Percentiles rank a stretch among this genome's conserved stretches.
These are phyloP conservation scores for Chaitophorus viminalis DNA, from an alignment of 2,888 invertebrate genomes.

Conservation along the genomic window DNA sequence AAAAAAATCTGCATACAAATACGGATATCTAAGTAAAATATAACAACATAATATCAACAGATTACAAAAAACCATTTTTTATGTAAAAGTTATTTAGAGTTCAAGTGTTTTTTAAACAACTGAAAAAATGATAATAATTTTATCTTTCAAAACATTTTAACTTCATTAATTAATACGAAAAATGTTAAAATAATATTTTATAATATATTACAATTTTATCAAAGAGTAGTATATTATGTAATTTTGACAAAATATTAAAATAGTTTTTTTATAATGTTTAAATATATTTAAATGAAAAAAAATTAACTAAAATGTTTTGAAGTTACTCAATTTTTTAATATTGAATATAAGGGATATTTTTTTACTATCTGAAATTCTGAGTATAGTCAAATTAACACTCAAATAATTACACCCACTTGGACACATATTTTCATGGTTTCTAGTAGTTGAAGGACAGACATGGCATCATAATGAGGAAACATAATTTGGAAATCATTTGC, in stretches of 20 bases:
- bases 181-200: background rate
- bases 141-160: too few relatives aligned
- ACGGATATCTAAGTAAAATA: too few relatives aligned
- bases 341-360: too few relatives aligned
- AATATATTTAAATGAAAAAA: background rate
- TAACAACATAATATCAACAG: too few relatives aligned
- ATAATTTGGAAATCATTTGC: slow-evolving; percentile 79
- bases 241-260: background rate
- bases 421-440: slow-evolving; percentile 79
- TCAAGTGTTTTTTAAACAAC: background rate
- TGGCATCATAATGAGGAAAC: slow-evolving; percentile 77
- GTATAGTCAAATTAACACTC: background rate
- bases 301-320: background rate
- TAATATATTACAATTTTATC: background rate
- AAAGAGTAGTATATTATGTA: background rate
- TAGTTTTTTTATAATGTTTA: background rate
- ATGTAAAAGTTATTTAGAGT: background rate
- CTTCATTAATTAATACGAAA: too few relatives aligned
- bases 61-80: too few relatives aligned
- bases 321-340: background rate
- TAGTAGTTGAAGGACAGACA: slow-evolving; percentile 75
- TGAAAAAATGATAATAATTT: too few relatives aligned
- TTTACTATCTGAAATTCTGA: background rate
- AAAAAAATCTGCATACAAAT: background rate
- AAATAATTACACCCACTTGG: slow-evolving; percentile 67